Conservation (phyloP, 1,140 invertebrate species). For the Geopemphigus sp. region DNA sequence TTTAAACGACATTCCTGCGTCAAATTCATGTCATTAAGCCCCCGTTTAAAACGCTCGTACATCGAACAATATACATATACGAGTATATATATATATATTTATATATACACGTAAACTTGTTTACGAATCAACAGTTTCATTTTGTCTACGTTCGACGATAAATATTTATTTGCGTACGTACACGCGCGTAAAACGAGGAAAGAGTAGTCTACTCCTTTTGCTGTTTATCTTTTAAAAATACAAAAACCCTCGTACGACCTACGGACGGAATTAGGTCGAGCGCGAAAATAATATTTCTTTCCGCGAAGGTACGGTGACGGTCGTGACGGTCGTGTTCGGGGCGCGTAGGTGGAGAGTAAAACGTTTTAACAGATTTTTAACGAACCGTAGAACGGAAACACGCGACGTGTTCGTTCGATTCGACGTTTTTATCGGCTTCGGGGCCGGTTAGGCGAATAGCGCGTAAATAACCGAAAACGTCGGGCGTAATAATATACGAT, state of each 20-base stretch:
- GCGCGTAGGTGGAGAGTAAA: conserved; percentile 15
- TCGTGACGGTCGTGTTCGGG: too few relatives aligned
- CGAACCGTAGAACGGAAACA: conserved; percentile 28
- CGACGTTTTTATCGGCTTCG: conserved; percentile 23
- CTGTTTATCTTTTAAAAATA: too few relatives aligned
- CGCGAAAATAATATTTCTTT: neutral
- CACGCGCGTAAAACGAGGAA: neutral
- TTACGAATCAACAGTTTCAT: neutral
- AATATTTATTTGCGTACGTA: conserved; percentile 13
- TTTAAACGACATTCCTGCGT: too few relatives aligned
- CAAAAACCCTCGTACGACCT: too few relatives aligned
- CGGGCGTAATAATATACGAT: too few relatives aligned
- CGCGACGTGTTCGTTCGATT: conserved; percentile 4
- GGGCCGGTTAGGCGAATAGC: neutral
- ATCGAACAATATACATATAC: neutral
- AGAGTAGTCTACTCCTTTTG: too few relatives aligned
- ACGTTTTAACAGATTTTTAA: conserved; percentile 11
- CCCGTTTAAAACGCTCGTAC: too few relatives aligned
- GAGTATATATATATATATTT: too few relatives aligned
- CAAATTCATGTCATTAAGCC: too few relatives aligned
- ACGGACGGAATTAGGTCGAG: neutral
- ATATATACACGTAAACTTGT: neutral
- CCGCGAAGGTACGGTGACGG: too few relatives aligned
- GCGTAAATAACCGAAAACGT: too few relatives aligned
- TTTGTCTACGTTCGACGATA: neutral